These are phyloP conservation scores for Bovichtus diacanthus DNA, from an alignment of 2,797 vertebrate genomes.

Conservation along the genomic window DNA sequence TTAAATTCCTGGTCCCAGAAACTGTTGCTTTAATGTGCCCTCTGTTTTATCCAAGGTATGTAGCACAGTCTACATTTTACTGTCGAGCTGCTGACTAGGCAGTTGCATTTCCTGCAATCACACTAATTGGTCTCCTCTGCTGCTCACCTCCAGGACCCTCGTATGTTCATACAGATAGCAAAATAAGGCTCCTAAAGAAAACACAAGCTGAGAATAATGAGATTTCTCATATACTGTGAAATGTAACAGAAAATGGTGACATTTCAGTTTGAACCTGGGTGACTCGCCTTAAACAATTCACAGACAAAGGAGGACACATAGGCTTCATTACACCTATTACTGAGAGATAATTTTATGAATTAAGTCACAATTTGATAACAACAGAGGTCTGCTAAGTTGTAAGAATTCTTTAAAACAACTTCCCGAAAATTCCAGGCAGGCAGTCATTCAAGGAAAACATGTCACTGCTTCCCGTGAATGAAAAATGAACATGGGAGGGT, in stretches of 20 bases:
- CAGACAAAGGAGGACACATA: slow-evolving; percentile 77
- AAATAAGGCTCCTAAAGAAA: slow-evolving; percentile 86
- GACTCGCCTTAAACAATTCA: slow-evolving; percentile 83
- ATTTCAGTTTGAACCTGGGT: slow-evolving; percentile 87
- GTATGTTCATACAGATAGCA: slow-evolving; percentile 86
- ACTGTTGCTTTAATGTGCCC: slow-evolving; percentile 66
- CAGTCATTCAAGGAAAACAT: slow-evolving; percentile 84
- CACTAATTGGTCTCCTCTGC: slow-evolving; percentile 87
- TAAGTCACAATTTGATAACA: slow-evolving; percentile 77
- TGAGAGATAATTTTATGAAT: slow-evolving; percentile 80
- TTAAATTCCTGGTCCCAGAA: slow-evolving; percentile 42
- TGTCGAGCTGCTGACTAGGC: slow-evolving; percentile 83
- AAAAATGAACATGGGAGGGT: slow-evolving; percentile 87
- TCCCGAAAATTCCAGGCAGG: slow-evolving; percentile 73
- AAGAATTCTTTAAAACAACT: slow-evolving; percentile 80
- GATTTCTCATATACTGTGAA: slow-evolving; percentile 83
- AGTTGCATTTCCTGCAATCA: slow-evolving; percentile 82
- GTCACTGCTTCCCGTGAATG: slow-evolving; percentile 86
- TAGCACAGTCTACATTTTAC: slow-evolving; percentile 68
- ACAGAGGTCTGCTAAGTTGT: slow-evolving; percentile 68
- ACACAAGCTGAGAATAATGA: slow-evolving; percentile 87
- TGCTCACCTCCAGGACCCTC: slow-evolving; percentile 85
- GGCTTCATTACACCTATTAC: slow-evolving; percentile 78
- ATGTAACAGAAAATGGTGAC: slow-evolving; percentile 88
- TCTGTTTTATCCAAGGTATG: slow-evolving; percentile 52